Percentiles rank a stretch among this genome's conserved stretches.
phyloP scores from a whole-genome alignment of 2,797 vertebrate genomes.

The Mormyrus hasselquistii region DNA sequence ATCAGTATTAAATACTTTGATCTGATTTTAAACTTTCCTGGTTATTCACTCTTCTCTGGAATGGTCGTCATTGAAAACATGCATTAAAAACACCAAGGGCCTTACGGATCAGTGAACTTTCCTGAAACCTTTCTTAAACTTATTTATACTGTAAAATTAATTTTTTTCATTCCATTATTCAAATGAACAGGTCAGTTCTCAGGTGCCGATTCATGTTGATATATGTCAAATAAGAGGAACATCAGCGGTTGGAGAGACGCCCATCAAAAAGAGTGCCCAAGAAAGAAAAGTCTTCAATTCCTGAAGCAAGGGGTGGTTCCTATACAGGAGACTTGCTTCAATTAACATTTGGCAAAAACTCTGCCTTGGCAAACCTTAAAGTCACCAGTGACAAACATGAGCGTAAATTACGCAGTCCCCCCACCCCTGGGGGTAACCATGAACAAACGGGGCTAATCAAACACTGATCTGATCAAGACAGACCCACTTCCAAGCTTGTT shows the following conservation, averaged over 20 bases:
- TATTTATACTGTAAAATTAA: neutral
- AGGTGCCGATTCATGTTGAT: neutral
- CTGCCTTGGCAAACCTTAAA: slow-evolving; percentile 46
- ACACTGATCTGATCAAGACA: slow-evolving; percentile 52
- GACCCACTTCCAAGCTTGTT: slow-evolving; percentile 50
- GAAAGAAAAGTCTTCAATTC: neutral
- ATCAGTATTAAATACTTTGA: neutral
- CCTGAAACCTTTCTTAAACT: neutral
- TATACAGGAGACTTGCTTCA: slow-evolving; percentile 22
- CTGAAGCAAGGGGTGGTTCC: neutral
- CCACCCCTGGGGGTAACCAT: slow-evolving; percentile 47
- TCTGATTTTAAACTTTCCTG: neutral
- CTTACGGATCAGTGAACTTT: neutral
- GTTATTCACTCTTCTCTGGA: neutral
- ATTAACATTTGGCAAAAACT: slow-evolving; percentile 26
- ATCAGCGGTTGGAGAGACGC: neutral
- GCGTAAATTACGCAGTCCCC: slow-evolving; percentile 49
- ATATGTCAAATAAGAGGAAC: neutral
- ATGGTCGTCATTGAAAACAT: neutral
- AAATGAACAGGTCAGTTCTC: slow-evolving; percentile 6
- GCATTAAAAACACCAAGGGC: neutral
- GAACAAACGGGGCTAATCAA: slow-evolving; percentile 55
- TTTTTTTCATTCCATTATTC: neutral
- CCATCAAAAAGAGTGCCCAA: neutral
- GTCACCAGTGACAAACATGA: slow-evolving; percentile 50